A percentile compares a stretch with the other conserved stretches of the same genome.
phyloP scores from a whole-genome alignment of 2,797 vertebrate species.

The Sorex maritimensis region DNA sequence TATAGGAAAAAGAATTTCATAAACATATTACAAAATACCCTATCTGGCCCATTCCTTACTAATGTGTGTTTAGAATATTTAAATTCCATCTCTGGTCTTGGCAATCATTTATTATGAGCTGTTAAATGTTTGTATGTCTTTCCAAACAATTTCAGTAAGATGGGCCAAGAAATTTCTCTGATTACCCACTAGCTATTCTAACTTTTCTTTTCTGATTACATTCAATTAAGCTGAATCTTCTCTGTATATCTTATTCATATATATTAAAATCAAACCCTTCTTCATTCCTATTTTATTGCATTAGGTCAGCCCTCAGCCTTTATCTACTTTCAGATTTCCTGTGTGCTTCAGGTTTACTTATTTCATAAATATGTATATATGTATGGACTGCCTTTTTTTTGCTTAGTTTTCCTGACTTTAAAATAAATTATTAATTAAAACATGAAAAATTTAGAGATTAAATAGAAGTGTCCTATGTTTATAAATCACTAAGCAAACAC shows the following conservation, averaged over 20 bases:
- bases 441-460: slow-evolving; percentile 30
- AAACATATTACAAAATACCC: not conserved
- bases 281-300: not conserved
- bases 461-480: not conserved
- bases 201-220: not conserved
- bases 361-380: not conserved
- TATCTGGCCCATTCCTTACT: not conserved
- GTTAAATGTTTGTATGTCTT: not conserved
- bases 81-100: not conserved
- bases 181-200: not conserved
- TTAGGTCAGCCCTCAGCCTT: not conserved
- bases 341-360: not conserved
- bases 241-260: not conserved
- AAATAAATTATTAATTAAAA: slow-evolving; percentile 50
- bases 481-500: no score
- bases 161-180: not conserved
- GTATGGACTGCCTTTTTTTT: not conserved
- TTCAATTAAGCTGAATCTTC: not conserved
- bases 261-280: not conserved
- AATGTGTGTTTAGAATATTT: not conserved
- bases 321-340: not conserved
- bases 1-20: slow-evolving; percentile 9
- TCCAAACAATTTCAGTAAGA: not conserved
- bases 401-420: not conserved
- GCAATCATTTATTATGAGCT: not conserved